A percentile compares a stretch with the other conserved stretches of the same genome.
Evolutionary conservation across 2,888 invertebrate genomes (phyloP).

Genomic region (Pachydiplax longipennis): DNA sequence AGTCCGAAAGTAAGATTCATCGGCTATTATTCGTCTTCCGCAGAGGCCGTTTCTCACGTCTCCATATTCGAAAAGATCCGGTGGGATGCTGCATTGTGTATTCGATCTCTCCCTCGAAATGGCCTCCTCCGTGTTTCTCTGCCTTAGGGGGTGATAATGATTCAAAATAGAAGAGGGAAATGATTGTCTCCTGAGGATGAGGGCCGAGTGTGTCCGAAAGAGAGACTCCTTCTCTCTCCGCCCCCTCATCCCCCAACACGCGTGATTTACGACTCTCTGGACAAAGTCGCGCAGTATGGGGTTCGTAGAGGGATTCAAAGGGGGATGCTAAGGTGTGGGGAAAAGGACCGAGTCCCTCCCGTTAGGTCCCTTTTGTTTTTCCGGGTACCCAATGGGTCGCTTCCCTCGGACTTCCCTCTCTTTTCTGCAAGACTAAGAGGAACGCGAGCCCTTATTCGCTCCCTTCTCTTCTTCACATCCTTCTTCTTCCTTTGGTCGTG

Average conservation of each 20-base stretch:
- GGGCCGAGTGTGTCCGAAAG: constrained; percentile 5
- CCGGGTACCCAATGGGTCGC: background rate
- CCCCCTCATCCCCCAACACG: background rate
- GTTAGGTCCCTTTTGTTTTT: constrained; percentile 42
- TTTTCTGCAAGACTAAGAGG: background rate
- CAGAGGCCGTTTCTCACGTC: background rate
- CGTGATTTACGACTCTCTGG: constrained; percentile 34
- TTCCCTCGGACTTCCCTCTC: background rate
- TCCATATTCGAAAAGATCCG: background rate
- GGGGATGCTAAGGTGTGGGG: background rate
- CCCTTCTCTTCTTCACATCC: background rate
- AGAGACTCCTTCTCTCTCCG: background rate
- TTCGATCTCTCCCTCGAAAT: background rate
- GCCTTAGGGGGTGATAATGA: constrained; percentile 28
- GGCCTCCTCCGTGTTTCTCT: background rate
- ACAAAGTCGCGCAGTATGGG: constrained; percentile 41
- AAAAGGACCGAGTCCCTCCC: background rate
- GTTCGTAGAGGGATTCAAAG: constrained; percentile 24
- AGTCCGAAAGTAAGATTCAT: too few relatives aligned
- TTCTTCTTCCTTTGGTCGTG: background rate
- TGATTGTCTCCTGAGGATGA: constrained; percentile 7
- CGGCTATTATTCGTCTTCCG: background rate
- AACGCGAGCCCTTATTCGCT: constrained; percentile 29
- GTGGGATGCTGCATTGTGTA: background rate
- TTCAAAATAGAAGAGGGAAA: constrained; percentile 35